Base-by-base conservation (phyloP, 1,140 invertebrate species). In the Camponotus vicinus region DNA sequence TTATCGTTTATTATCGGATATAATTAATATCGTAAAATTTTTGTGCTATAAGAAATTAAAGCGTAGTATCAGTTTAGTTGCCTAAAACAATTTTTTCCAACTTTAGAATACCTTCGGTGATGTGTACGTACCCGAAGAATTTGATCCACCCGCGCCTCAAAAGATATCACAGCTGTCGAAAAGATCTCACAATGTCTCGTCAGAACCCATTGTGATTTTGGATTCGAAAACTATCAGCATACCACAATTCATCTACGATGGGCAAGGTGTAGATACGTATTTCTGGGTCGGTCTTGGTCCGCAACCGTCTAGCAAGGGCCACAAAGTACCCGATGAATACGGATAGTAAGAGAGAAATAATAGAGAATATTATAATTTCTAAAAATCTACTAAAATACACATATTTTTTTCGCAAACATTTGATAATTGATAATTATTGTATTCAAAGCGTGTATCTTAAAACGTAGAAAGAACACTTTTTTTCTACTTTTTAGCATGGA, bases 221-320 rank as follows among this genome's bases (percentile, higher is more conserved):
- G 98, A 99, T 93, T 97, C 98, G 0, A 98, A 98, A 94, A 98
- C 97, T 0, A 96, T 99, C 11, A 94, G 95, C 34, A 97, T 98
- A 86, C 96, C 96, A 18, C 96, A 98, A 87, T 97, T 98, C 67
- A 96, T 94, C 1, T 98, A 98, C 91, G 97, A 98, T 94, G 98
- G 98, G 0, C 95, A 95, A 82, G 97, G 97, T 66, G 96, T 96
- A 93, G 96, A 97, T 75, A 97, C 97, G 0, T 98, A 98, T 94
- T 99, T 99, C 94, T 98, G 97, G 97, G 97, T 98, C 11, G 98
- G 98, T 7, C 97, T 97, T 78, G 98, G 98, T 0, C 97, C 98
- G n/a, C 97, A 98, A 92, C 98, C 98, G 0, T 97, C 97, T 5
- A 96, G 96, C 11, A 97, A 97, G 88, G 98, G 98, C 1, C 95